Evolutionary conservation across 2,797 vertebrate genomes (phyloP).

Genomic region (Aselliscus stoliczkanus): DNA sequence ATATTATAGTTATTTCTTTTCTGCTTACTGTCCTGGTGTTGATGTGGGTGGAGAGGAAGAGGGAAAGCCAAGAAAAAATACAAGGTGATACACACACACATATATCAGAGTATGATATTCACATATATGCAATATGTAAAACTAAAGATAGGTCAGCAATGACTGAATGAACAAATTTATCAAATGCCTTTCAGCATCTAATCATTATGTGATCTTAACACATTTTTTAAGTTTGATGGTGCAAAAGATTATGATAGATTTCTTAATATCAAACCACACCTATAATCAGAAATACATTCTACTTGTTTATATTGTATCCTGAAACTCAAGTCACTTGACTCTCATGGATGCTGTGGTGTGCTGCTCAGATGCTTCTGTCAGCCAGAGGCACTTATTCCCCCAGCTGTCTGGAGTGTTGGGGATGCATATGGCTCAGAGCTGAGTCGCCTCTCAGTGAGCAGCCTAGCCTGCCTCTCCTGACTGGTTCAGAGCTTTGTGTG

Average conservation of each 20-base stretch:
- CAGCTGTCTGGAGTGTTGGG: background rate
- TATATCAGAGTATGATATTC: background rate
- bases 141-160: background rate
- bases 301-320: background rate
- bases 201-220: slow-evolving; percentile 6
- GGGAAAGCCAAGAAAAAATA: background rate
- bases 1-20: slow-evolving; percentile 18
- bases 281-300: background rate
- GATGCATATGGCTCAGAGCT: background rate
- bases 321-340: background rate
- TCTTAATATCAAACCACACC: background rate
- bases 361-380: background rate
- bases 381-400: background rate
- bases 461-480: background rate
- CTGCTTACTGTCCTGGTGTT: background rate
- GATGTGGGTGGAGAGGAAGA: background rate
- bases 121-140: background rate
- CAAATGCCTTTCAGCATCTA: background rate
- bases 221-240: background rate
- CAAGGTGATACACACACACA: background rate
- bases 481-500: background rate
- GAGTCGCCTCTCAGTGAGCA: background rate
- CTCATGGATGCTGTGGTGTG: background rate
- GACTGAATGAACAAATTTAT: background rate
- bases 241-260: background rate